A percentile compares a stretch with the other conserved stretches of the same genome.
Evolutionary conservation across 2,113 vertebrate genomes (phyloP).

Genomic region (Phoxinus phoxinus): DNA sequence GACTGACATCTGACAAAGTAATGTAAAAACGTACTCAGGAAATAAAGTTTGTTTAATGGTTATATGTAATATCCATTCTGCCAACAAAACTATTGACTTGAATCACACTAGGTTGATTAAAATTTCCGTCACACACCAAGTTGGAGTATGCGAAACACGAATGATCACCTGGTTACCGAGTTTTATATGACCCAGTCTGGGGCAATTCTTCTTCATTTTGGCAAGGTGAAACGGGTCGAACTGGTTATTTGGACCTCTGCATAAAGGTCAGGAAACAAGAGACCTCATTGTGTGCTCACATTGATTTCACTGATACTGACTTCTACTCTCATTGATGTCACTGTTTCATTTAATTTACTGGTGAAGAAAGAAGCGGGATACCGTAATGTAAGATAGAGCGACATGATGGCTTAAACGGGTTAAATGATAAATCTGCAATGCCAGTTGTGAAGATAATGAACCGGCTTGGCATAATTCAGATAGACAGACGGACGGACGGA

Average conservation of each 20-base stretch:
- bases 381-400: conserved; percentile 1
- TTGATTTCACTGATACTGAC: conserved; percentile 32
- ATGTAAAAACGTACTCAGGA: neutral
- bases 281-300: conserved; percentile 35
- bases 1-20: neutral
- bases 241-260: conserved; percentile 31
- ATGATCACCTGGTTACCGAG: neutral
- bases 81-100: neutral
- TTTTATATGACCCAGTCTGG: conserved; percentile 12
- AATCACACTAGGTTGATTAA: neutral
- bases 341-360: conserved; percentile 26
- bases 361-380: neutral
- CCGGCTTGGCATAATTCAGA: neutral
- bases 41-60: neutral
- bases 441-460: neutral
- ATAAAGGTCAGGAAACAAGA: conserved; percentile 46
- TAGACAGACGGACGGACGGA: no score
- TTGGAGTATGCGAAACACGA: neutral
- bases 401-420: neutral
- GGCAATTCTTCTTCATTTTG: conserved; percentile 28
- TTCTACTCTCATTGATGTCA: conserved; percentile 6
- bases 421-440: conserved; percentile 19
- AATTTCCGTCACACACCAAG: neutral
- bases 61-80: neutral
- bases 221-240: conserved; percentile 15